Evolutionary conservation across 2,113 vertebrate species (phyloP), one percentile per base, ranked within the genome.

Genomic region (Callionymus lyra): DNA sequence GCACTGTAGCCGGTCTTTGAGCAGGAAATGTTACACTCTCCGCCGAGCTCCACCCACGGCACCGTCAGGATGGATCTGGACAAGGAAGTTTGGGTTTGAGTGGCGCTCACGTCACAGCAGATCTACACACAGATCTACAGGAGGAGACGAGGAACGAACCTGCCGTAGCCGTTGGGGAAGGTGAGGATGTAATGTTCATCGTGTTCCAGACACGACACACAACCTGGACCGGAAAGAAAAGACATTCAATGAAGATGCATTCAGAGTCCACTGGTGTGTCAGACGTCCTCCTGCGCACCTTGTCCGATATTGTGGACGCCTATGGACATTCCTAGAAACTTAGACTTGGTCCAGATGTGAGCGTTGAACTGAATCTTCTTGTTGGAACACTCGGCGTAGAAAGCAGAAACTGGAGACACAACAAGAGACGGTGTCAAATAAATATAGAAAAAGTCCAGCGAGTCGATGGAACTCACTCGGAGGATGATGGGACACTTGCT

Each of bases 291-390:
- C n/a, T n/a, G n/a, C 53, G 60, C 84, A 99, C 96, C 96, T 86
- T 99, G 96, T 32, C 96, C 96, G 44, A 99, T 99, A 74, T 98
- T 98, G 83, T 98, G 94, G 31, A 99, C 96, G 1, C 96, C 96
- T 31, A 99, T 95, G 6, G 96, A 99, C 94, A 99, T 97, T 46
- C 94, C 96, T 19, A 99, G 77, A 79, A 99, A 99, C 56, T 99
- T 99, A 6, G 96, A 99, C 76, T 99, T 99, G 37, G 94, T 99
- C 96, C 96, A 99, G 79, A 99, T 99, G 79, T 99, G 96, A 65
- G 96, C 96, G 36, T 99, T 99, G 85, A 99, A 99, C 73, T 99
- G 96, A 80, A 99, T 99, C 80, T 89, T 93, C 84, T 90, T 94
- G 64, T 59, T 91, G 67, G 88, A 88, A 80, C 94, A 98, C 73